Evolutionary conservation across 2,797 vertebrate species (phyloP), one percentile per base, ranked within the genome.

Genomic region (Forpus xanthops): DNA sequence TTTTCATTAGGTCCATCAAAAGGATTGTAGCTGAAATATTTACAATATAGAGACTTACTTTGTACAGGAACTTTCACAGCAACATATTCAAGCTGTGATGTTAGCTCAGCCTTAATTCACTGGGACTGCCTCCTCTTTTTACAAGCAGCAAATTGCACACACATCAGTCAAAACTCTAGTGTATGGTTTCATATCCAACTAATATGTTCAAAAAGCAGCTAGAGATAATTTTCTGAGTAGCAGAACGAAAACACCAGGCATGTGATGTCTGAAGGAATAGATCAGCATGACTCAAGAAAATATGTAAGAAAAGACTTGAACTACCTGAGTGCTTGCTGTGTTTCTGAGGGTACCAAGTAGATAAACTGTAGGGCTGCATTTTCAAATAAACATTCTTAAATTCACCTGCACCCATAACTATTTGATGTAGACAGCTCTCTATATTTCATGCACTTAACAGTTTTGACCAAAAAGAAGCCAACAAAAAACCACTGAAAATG

Each of bases 1-100:
- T 99, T 99, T 97, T 99, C 99, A 71, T 99, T 99, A 79, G 99
- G 99, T 37, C 99, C 99, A 91, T 99, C 99, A 17, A 99, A 99
- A 50, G 99, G 99, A 96, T 99, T 99, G 95, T 99, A 99, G 97
- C 99, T 99, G 97, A 87, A 97, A 97, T 31, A 93, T 60, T 95
- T 53, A 76, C 12, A 81, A 73, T 11, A 72, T 2, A 18, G 92
- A 91, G 44, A 42, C 28, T 88, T 41, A 90, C 28, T 90, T 88
- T 56, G 37, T 6, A 62, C 2, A 71, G 58, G 49, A 88, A 64
- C 58, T 50, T 74, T 24, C 53, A 72, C 13, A 82, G 50, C 21
- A 74, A 91, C 20, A 55, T 8, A 33, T 31, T 42, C 14, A 25
- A 55, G 27, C 58, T 42, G 19, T 68, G 52, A 25, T 25, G 15